Evolutionary conservation across 1,140 invertebrate genomes (phyloP), one percentile per base, ranked within the genome.

Genomic region (Drosophila micromelanica): DNA sequence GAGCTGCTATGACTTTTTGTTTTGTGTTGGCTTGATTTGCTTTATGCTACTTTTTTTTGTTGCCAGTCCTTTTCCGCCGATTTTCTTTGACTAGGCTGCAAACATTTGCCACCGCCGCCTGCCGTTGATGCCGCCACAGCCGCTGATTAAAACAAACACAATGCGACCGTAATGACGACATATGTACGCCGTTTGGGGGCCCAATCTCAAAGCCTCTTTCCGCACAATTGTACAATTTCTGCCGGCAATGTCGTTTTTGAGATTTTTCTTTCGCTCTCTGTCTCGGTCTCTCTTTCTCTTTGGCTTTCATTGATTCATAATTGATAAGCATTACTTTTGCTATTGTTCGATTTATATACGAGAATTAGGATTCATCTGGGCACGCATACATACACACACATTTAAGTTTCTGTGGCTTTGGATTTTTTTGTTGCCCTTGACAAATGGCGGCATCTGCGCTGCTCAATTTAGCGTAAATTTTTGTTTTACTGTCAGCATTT

Each of bases 91-190:
- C 67, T 72, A 49, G 52, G 74, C 60, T 62, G 74, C 81, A 86
- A 86, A 86, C 81, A 81, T 87, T 87, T 78, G 48, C 61, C 78
- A 64, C 37, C 38, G 38, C 49, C 42, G 60, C 48, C 37, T 35
- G 38, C 49, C 42, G 60, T 52, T 59, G 70, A 46, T 37, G 43
- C 54, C 42, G 64, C 62, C 73, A 46, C 71, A 72, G 81, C 76
- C 85, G 73, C 84, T 89, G 84, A 89, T 89, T 89, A 89, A 89
- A 89, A 89, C 84, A 89, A 89, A 89, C 84, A 89, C 84, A 89
- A 89, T 89, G 79, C 84, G 70, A 62, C 54, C 78, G 84, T 89
- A 89, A 89, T 89, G 84, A 89, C 85, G 84, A 89, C 84, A 89
- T 84, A 89, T 89, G 84, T 89, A 82, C 23, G 23, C 45, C 38